Conservation (phyloP, 2,797 vertebrate species). For the Garrulus glandarius region DNA sequence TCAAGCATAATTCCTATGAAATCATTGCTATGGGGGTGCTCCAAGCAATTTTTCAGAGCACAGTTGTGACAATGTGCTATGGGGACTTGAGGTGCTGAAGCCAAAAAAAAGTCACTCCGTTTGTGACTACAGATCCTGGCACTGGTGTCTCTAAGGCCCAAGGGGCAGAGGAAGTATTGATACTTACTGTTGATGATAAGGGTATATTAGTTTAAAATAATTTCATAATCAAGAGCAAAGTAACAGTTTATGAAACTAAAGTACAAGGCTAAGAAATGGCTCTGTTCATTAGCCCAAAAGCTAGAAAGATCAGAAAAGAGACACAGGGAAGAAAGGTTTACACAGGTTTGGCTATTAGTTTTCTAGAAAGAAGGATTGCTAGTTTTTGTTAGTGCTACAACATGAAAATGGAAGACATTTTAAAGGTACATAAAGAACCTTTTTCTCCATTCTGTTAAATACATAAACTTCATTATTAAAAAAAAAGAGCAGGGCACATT, state of each 20-base stretch:
- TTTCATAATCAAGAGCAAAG: background rate
- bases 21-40: background rate
- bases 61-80: rapidly evolving
- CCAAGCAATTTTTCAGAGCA: background rate
- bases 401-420: background rate
- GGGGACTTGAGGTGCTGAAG: background rate
- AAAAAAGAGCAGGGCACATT: rapidly evolving
- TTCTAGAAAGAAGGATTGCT: background rate
- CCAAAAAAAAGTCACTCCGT: background rate
- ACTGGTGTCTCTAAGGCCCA: background rate
- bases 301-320: background rate
- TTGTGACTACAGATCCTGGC: background rate
- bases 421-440: background rate
- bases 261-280: background rate
- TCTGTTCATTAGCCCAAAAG: background rate
- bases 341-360: background rate
- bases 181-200: background rate
- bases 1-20: background rate
- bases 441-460: background rate
- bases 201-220: background rate
- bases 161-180: background rate
- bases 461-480: background rate
- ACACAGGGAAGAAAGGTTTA: background rate
- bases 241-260: background rate
- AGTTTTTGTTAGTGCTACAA: background rate